A percentile compares a stretch with the other conserved stretches of the same genome.
Conservation (phyloP, 2,888 invertebrate genomes). For the Tenthredo mesomela region DNA sequence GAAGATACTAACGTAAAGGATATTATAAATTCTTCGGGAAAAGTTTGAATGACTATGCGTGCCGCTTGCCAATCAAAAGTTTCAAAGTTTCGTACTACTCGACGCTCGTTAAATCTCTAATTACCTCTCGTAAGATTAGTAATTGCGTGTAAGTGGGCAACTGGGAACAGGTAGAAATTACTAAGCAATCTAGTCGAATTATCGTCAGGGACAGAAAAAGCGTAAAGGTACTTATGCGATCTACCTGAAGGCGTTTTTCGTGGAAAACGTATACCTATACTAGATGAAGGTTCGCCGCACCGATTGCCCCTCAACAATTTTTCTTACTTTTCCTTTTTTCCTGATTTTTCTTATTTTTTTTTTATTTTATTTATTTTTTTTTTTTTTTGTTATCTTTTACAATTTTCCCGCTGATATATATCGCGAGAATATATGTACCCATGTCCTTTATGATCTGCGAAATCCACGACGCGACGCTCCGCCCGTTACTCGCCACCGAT, state of each 20-base stretch:
- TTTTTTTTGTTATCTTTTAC: background rate
- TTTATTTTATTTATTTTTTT: background rate
- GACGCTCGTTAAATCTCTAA: conserved; percentile 64
- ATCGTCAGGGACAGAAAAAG: conserved; percentile 39
- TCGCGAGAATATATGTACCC: background rate
- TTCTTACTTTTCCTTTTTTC: background rate
- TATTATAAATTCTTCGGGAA: background rate
- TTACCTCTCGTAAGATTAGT: conserved; percentile 65
- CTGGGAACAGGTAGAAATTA: conserved; percentile 59
- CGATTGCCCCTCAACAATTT: background rate
- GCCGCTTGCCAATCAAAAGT: conserved; percentile 16
- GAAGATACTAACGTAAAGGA: too few species aligned
- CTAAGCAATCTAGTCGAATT: conserved; percentile 57
- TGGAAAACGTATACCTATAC: background rate
- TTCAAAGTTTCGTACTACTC: background rate
- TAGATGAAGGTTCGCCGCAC: background rate
- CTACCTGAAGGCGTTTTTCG: background rate
- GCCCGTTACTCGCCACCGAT: background rate
- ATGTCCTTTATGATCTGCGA: conserved; percentile 1
- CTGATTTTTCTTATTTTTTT: background rate
- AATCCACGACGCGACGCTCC: background rate
- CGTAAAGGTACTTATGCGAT: background rate
- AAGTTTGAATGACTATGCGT: background rate
- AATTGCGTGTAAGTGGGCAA: conserved; percentile 62
- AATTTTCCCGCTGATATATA: background rate